Percentiles rank a stretch among this genome's conserved stretches.
Conservation (phyloP, 2,888 invertebrate genomes). For the Drosophila flavopinicola region DNA sequence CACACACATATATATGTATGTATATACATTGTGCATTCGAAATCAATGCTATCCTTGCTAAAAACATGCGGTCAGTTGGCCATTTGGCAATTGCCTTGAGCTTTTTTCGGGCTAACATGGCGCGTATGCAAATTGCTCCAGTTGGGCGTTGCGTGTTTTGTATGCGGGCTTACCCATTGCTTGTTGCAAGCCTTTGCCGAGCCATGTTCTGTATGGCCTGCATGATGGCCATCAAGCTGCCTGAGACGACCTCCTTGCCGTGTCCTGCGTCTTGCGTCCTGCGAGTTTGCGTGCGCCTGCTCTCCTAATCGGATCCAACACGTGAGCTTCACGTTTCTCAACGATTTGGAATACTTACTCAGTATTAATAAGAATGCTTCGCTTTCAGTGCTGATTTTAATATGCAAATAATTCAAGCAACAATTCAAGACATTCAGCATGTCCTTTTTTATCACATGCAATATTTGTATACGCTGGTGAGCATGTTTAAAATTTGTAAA, state of each 20-base stretch:
- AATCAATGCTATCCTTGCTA: conserved; percentile 55
- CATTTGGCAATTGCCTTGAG: conserved; percentile 59
- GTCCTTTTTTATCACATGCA: too few species aligned
- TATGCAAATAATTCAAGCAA: too few species aligned
- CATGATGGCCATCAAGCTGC: conserved; percentile 43
- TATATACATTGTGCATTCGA: conserved; percentile 20
- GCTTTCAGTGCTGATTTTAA: too few species aligned
- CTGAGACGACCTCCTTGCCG: conserved; percentile 2
- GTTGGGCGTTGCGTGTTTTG: conserved; percentile 53
- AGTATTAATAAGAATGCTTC: neutral
- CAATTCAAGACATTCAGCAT: too few species aligned
- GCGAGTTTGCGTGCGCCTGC: conserved; percentile 51
- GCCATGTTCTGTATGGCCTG: conserved; percentile 51
- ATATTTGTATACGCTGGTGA: too few species aligned
- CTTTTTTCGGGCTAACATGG: conserved; percentile 25
- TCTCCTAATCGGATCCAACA: conserved; percentile 56
- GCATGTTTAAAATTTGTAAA: too few species aligned
- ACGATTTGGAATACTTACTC: neutral
- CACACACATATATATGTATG: conserved; percentile 2
- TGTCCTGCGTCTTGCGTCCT: too few species aligned
- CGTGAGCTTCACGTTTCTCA: conserved; percentile 50
- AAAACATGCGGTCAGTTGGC: conserved; percentile 35
- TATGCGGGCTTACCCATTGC: conserved; percentile 52
- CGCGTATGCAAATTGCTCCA: conserved; percentile 58
- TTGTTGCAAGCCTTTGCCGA: conserved; percentile 41